Base-by-base conservation (phyloP, 2,113 vertebrate species). In the Oceanites oceanicus region DNA sequence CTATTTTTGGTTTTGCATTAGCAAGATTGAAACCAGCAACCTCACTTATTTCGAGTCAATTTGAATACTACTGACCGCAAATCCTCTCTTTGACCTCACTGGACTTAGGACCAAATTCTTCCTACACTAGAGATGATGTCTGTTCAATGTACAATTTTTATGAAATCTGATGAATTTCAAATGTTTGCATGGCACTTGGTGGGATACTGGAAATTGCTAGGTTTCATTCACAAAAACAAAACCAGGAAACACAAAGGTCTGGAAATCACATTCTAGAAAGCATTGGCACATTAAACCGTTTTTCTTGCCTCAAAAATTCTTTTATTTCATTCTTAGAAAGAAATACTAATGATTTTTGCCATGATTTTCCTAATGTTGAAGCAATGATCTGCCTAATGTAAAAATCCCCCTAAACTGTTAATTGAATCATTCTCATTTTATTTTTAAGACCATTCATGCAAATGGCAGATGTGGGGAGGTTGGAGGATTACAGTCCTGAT, bases 251-350 rank as follows among this genome's bases (percentile, higher is more conserved):
- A 78, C 68, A 86, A 56, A 62, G 20, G 49, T 38, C 56, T 72
- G 70, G 27, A 91, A 88, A 61, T 65, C 7, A 23, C 13, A 15
- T 87, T 59, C 34, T 14, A 30, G 50, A 76, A 85, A 68, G 18
- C 29, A 20, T 4, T 56, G 42, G 11, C 32, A 58, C n/a, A 7
- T 77, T 77, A 83, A 88, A 67, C 14, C 34, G 11, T 92, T 91
- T 88, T 78, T 86, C 47, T 85, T 80, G 6, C 38, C 49, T 74
- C 52, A 42, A 23, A 61, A 8, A 38, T 49, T 86, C 92, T 85
- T 94, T 88, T 68, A 91, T 97, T 97, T 96, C 90, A 40, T 94
- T 97, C 80, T 74, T 76, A 70, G 63, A 96, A n/a, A 38, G 29
- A 84, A 94, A 96, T 77, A 82, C 42, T 88, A 27, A 80, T 44